Evolutionary conservation across 2,113 vertebrate genomes (phyloP).

Genomic region (Embiotoca jacksoni): DNA sequence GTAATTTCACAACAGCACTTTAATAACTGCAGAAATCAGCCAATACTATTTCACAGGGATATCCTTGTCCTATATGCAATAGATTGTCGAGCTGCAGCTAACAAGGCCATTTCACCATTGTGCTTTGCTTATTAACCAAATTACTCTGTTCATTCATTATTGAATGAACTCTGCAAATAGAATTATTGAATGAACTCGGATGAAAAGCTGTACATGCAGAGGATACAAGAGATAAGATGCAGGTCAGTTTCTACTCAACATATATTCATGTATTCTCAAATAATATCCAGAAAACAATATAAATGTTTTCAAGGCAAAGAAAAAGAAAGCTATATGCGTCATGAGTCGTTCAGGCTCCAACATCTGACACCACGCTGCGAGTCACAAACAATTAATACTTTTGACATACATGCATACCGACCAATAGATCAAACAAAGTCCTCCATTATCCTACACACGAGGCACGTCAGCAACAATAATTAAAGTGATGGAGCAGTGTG

Average conservation of each 20-base stretch:
- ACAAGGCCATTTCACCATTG: constrained; percentile 5
- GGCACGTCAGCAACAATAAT: constrained; percentile 31
- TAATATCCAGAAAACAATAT: no score
- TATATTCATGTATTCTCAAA: no score
- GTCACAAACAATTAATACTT: not conserved
- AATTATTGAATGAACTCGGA: not conserved
- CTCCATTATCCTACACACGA: constrained; percentile 5
- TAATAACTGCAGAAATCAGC: constrained; percentile 5
- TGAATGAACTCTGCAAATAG: not conserved
- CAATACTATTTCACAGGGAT: constrained; percentile 27
- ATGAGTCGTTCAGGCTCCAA: no score
- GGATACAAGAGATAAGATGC: not conserved
- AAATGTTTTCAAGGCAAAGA: no score
- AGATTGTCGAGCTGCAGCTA: not conserved
- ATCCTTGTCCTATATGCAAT: constrained; percentile 24
- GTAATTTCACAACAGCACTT: constrained; percentile 12
- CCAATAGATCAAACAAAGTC: constrained; percentile 20
- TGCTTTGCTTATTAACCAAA: constrained; percentile 18
- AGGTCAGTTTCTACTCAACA: not conserved
- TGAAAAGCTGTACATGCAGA: not conserved
- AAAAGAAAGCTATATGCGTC: no score
- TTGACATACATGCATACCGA: not conserved
- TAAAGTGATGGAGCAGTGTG: constrained; percentile 31
- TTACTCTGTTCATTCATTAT: constrained; percentile 8
- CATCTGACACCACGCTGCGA: not conserved